Base-by-base conservation (phyloP, 2,888 invertebrate genomes). In the Lissocephala sabroskyi region DNA sequence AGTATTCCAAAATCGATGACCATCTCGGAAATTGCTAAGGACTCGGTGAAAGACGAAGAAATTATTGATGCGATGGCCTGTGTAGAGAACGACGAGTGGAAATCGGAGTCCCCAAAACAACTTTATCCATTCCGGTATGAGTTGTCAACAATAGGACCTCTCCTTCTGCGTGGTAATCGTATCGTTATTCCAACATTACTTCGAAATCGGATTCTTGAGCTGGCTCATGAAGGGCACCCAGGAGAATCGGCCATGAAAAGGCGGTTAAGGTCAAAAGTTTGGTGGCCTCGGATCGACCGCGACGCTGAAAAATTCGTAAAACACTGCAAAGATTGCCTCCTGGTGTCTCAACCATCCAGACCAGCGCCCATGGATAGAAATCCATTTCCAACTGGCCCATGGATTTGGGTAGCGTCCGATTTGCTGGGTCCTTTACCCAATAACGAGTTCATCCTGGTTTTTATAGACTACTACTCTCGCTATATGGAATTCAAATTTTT, bases 181-280 rank as follows among this genome's bases (percentile, higher is more conserved):
- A 40, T 49, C 14, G 35, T 49, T 9, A 44, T 49, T 28, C 44
- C 49, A 4, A 28, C n/a, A 17, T 26, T 16, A 11, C 23, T 41
- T 13, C 44, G 45, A 17, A 16, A 28, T 13, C 10, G 13, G 19
- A 23, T 44, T 9, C 40, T 44, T 10, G 39, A 37, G 10, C 23
- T 45, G 3, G 46, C 46, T 5, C 51, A 51, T 14, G 43, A 51
- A 47, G 51, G 43, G n/a, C 46, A 46, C 32, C 46, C 46, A 7
- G 51, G 46, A 10, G 47, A 48, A 23, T 30, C 45, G 17, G 46
- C 32, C 7, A 51, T 51, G 51, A 51, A 46, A 35, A 3, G 35
- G 4, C 30, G 30, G 3, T n/a, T 30, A 10, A 30, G 11, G 30
- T 30, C 30, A 4, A 36, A 45, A 29, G 33, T 46, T 40, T 33